Conservation (phyloP, 2,113 vertebrate species). For the Coracopsis vasa region DNA sequence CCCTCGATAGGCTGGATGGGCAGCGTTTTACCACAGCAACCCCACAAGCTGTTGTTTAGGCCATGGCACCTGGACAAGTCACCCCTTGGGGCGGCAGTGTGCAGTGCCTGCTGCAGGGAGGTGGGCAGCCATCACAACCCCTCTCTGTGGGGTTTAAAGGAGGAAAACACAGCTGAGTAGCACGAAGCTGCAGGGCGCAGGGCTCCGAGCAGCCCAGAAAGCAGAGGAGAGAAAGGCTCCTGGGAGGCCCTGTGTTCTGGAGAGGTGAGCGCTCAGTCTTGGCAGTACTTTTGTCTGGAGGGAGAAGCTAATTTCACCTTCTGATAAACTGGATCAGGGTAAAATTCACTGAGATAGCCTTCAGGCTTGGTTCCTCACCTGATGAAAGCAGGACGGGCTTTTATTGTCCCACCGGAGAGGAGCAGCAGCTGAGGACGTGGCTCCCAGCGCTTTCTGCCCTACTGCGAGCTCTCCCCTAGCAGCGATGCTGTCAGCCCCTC, state of each 20-base stretch:
- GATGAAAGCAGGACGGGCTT: background rate
- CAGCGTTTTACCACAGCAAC: background rate
- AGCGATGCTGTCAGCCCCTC: background rate
- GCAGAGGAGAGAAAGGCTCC: background rate
- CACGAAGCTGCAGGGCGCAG: fast-evolving
- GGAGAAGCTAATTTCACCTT: background rate
- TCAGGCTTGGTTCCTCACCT: background rate
- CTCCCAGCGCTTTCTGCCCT: fast-evolving
- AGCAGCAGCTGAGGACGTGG: background rate
- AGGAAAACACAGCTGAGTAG: background rate
- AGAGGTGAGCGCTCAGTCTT: fast-evolving
- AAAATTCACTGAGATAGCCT: background rate
- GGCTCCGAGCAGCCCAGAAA: background rate
- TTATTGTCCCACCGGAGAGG: background rate
- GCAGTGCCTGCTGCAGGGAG: background rate
- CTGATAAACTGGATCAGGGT: background rate
- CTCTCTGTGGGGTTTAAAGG: fast-evolving
- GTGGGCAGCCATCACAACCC: background rate
- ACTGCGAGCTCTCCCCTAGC: background rate
- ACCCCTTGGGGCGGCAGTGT: fast-evolving
- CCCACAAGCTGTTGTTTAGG: background rate
- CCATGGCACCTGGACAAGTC: background rate
- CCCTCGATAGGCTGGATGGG: background rate
- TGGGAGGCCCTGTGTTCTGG: background rate
- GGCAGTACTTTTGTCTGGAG: fast-evolving